Percentiles rank a stretch among this genome's conserved stretches.
Evolutionary conservation across 2,888 invertebrate genomes (phyloP).

Genomic region (Rhaphigaster nebulosa): DNA sequence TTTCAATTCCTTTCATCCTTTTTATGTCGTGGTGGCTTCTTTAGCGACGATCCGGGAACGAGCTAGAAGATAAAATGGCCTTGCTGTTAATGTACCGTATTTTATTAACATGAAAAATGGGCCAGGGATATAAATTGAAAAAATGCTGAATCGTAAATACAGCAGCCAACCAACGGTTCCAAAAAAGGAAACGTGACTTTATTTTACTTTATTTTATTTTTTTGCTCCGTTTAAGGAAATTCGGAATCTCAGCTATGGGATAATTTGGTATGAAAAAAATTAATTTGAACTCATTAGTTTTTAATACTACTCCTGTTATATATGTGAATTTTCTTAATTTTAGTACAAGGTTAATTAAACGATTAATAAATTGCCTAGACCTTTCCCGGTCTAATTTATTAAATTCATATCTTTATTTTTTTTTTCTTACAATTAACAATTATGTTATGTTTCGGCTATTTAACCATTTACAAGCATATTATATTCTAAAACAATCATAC

Average conservation of each 20-base stretch:
- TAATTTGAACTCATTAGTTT: neutral
- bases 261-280: neutral
- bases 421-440: too few relatives aligned
- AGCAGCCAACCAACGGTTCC: neutral
- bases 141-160: constrained; percentile 10
- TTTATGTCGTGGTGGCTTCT: neutral
- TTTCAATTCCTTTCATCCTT: neutral
- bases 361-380: neutral
- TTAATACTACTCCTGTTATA: neutral
- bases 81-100: neutral
- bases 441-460: too few relatives aligned
- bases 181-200: neutral
- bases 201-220: neutral
- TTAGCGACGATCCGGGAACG: neutral
- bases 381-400: neutral
- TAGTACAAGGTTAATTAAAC: neutral
- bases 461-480: too few relatives aligned
- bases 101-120: constrained; percentile 27
- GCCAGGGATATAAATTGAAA: constrained; percentile 7
- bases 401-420: neutral
- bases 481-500: too few relatives aligned
- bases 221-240: neutral
- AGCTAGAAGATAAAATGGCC: neutral
- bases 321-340: neutral
- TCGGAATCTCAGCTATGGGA: neutral